Conservation (phyloP, 2,888 invertebrate species). For the Laspeyria flexula region DNA sequence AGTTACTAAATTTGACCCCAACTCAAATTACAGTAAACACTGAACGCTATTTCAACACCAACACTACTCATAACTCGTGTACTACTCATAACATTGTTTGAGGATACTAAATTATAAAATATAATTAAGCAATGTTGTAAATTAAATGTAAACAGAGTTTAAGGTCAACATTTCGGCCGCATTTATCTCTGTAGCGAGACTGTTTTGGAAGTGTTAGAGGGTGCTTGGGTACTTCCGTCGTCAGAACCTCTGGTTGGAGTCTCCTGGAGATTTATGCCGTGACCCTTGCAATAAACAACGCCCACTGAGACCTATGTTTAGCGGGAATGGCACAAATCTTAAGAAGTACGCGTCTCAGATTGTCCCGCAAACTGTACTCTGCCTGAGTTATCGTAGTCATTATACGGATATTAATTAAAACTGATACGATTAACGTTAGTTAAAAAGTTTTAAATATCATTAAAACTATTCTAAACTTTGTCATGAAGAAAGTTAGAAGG, state of each 20-base stretch:
- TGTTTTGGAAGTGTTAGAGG: constrained; percentile 68
- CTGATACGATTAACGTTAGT: too few relatives aligned
- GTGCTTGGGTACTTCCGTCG: constrained; percentile 51
- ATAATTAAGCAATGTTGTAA: constrained; percentile 40
- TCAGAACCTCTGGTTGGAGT: constrained; percentile 58
- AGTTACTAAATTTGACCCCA: background rate
- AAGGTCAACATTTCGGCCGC: constrained; percentile 53
- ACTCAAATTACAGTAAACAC: constrained; percentile 12
- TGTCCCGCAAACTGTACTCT: constrained; percentile 29
- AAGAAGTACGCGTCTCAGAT: constrained; percentile 36
- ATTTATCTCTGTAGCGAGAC: constrained; percentile 58
- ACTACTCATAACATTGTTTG: constrained; percentile 7
- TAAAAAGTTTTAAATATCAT: background rate
- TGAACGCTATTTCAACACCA: constrained; percentile 14
- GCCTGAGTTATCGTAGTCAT: constrained; percentile 36
- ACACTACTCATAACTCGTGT: constrained; percentile 7
- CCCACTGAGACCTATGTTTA: constrained; percentile 52
- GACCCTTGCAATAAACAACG: constrained; percentile 74
- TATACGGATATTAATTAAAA: constrained; percentile 5
- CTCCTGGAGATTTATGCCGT: constrained; percentile 69
- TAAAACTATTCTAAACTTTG: too few relatives aligned
- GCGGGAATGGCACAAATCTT: constrained; percentile 39
- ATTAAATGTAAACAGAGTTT: constrained; percentile 42
- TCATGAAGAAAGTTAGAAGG: too few relatives aligned
- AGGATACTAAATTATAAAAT: constrained; percentile 24